These are phyloP conservation scores for Linyphia triangularis DNA, from an alignment of 2,888 invertebrate genomes.

Conservation along the genomic window DNA sequence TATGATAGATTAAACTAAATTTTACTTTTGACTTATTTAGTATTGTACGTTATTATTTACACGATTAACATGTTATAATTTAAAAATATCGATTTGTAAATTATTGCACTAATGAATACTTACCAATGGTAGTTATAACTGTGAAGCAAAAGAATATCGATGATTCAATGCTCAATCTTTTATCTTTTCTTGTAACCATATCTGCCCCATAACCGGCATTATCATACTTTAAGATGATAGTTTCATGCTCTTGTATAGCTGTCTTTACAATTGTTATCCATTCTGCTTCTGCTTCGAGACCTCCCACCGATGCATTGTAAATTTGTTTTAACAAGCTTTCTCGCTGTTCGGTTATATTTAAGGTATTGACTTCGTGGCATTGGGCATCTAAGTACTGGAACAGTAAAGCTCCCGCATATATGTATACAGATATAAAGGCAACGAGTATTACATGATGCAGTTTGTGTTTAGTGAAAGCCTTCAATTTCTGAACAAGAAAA, in stretches of 20 bases:
- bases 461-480: conserved; percentile 63
- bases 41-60: no score
- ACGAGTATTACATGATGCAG: conserved; percentile 65
- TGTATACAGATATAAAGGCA: conserved; percentile 44
- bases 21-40: no score
- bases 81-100: no score
- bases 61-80: no score
- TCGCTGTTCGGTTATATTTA: conserved; percentile 39
- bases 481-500: conserved; percentile 61
- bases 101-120: no score
- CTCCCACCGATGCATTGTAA: not conserved
- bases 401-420: conserved; percentile 62
- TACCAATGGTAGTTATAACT: conserved; percentile 93
- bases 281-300: not conserved
- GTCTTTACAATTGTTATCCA: conserved; percentile 20
- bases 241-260: conserved; percentile 30
- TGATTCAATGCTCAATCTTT: conserved; percentile 42
- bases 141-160: conserved; percentile 91
- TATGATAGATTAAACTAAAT: no score
- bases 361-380: not conserved
- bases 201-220: conserved; percentile 24
- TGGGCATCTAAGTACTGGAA: conserved; percentile 60
- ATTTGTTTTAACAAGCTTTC: conserved; percentile 8
- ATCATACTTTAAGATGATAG: conserved; percentile 9
- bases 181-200: not conserved